These are phyloP conservation scores for Tubiluchus corallicola DNA, from an alignment of 2,888 invertebrate genomes.

Conservation along the genomic window DNA sequence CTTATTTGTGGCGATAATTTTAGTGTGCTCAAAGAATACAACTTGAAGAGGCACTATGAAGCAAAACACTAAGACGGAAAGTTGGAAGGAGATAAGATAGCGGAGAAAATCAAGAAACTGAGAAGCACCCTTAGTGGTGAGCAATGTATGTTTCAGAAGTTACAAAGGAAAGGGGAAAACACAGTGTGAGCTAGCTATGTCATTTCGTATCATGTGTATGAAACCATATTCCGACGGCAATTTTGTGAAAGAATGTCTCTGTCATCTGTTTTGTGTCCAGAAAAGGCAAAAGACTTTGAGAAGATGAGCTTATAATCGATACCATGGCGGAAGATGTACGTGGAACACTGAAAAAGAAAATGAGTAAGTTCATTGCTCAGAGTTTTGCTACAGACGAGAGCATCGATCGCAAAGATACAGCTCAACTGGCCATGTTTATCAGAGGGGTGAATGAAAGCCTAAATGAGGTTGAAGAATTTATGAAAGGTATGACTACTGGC, in stretches of 20 bases:
- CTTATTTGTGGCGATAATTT: neutral
- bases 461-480: neutral
- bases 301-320: neutral
- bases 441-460: neutral
- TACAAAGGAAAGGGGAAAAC: no score
- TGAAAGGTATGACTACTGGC: neutral
- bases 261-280: neutral
- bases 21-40: neutral
- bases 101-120: neutral
- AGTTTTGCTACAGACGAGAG: neutral
- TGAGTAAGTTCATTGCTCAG: neutral
- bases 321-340: neutral
- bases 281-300: neutral
- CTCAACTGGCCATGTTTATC: neutral
- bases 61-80: neutral
- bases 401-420: neutral
- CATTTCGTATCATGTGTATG: neutral
- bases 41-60: neutral
- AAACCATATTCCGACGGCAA: neutral
- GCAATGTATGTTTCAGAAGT: no score
- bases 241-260: neutral
- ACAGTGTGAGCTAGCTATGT: no score
- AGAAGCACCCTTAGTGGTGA: neutral
- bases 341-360: neutral
- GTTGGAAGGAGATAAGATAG: neutral